Evolutionary conservation across 2,113 vertebrate genomes (phyloP).

Genomic region (Xenopus tropicalis): UCB_Xtro_10.0 CM004450.2:65715501-65716000

Average conservation of each 20-base stretch:
- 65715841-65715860: conserved; percentile 50
- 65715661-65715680: conserved; percentile 89
- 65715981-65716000: too few species aligned
- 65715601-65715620: conserved; percentile 81
- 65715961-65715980: too few species aligned
- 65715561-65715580: conserved; percentile 82
- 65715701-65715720: conserved; percentile 92
- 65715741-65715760: conserved; percentile 82
- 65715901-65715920: too few species aligned
- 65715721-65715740: conserved; percentile 93
- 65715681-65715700: conserved; percentile 84
- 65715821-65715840: conserved; percentile 46
- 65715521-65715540: conserved; percentile 67
- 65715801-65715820: conserved; percentile 59
- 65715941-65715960: too few species aligned
- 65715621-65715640: conserved; percentile 49
- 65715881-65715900: rapidly evolving
- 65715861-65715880: neutral
- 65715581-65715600: conserved; percentile 91
- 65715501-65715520: conserved; percentile 69
- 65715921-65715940: too few species aligned
- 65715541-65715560: conserved; percentile 91
- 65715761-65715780: conserved; percentile 72
- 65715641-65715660: conserved; percentile 63
- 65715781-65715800: conserved; percentile 60